These are phyloP conservation scores for Psylliodes chrysocephalus DNA, from an alignment of 2,888 invertebrate genomes.

Conservation along the genomic window DNA sequence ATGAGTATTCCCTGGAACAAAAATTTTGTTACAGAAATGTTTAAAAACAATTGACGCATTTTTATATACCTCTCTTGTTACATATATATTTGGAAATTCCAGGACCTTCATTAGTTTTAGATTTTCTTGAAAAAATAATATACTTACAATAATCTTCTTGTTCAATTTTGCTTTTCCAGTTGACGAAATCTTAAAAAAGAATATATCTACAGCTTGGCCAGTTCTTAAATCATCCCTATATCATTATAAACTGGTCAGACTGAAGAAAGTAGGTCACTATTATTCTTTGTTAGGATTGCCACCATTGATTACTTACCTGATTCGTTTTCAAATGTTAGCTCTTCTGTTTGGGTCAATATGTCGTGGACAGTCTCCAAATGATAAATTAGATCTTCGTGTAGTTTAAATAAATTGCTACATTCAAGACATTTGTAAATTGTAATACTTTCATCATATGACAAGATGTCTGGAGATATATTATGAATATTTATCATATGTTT, in stretches of 20 bases:
- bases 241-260: too few relatives aligned
- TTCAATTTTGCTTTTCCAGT: constrained; percentile 14
- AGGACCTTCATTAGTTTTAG: neutral
- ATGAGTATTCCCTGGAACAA: neutral
- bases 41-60: neutral
- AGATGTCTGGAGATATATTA: constrained; percentile 9
- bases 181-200: constrained; percentile 11
- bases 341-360: constrained; percentile 5
- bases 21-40: neutral
- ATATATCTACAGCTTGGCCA: neutral
- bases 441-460: constrained; percentile 7
- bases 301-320: constrained; percentile 2
- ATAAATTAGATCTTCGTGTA: constrained; percentile 12
- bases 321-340: constrained; percentile 13
- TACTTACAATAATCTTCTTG: constrained; percentile 14
- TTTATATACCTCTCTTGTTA: constrained; percentile 1
- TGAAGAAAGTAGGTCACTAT: neutral
- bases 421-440: constrained; percentile 8
- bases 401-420: neutral
- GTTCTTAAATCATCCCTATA: neutral
- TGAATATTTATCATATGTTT: constrained; percentile 18
- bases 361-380: constrained; percentile 12
- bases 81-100: constrained; percentile 4
- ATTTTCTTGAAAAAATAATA: neutral
- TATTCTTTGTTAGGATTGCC: neutral